Evolutionary conservation across 1,140 invertebrate genomes (phyloP), one percentile per base, ranked within the genome.

Genomic region (Belonocnema kinseyi): DNA sequence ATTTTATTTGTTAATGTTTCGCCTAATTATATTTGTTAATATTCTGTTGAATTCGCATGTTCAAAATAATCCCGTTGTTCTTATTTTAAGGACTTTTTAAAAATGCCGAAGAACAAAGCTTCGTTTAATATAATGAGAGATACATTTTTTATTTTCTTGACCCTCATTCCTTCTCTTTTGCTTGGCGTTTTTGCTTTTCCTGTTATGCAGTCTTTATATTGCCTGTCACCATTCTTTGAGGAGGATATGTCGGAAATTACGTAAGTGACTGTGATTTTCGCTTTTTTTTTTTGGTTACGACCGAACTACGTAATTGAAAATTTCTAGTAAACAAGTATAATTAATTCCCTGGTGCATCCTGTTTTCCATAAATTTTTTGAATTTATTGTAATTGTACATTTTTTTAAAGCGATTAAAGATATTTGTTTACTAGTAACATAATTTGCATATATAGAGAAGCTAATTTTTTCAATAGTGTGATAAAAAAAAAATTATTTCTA

Each of bases 221-320:
- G 85, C 33, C 85, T 91, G n/a, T 86, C 87, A 51, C 90, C 89
- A 7, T 88, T 89, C 74, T 88, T 90, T 70, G 75, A 86, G 26
- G 84, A 88, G 17, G 46, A 75, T 26, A 7, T 33, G 10, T 73
- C 76, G 3, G 26, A 56, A 11, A 71, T 77, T 40, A 66, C 61
- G 77, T 77, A 70, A 74, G 14, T 77, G 26, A 52, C 3, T 70
- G 61, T 33, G 16, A 53, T 21, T 33, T 76, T 21, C 12, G 21
- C 50, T 21, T 40, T 74, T 74, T 40, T 74, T 74, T 61, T 61
- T 21, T 17, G 40, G 3, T 13, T 52, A 1, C 14, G 50, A 72
- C 71, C 14, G 19, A 17, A 10, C 17, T 21, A 56, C 26, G 54
- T 56, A 53, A 46, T 50, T 46, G 16, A n/a, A 71, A 71, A 19